Evolutionary conservation across 2,797 vertebrate species (phyloP).

Genomic region (Coluber constrictor): DNA sequence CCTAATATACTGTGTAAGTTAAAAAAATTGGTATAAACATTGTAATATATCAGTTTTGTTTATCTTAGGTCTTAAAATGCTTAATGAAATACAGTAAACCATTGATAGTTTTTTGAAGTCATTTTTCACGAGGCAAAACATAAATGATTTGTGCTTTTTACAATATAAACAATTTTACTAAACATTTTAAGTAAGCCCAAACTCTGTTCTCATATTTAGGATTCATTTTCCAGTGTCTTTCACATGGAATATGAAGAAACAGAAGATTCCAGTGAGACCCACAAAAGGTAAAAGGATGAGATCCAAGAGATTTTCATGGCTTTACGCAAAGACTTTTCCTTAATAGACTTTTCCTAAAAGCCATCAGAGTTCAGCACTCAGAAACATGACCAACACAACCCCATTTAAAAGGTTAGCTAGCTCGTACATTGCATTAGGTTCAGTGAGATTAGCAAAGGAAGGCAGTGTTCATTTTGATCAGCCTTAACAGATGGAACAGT

Average conservation of each 20-base stretch:
- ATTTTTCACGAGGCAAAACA: not conserved
- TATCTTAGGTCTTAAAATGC: not conserved
- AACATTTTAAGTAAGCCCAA: slow-evolving; percentile 14
- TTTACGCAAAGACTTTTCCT: not conserved
- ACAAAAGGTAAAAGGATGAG: slow-evolving; percentile 80
- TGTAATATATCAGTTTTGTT: not conserved
- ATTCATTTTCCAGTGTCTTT: slow-evolving; percentile 94
- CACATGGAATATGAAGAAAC: slow-evolving; percentile 92
- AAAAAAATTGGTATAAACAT: not conserved
- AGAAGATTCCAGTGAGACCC: slow-evolving; percentile 69
- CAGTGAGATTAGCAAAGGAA: not conserved
- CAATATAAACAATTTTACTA: not conserved
- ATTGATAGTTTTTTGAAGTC: not conserved
- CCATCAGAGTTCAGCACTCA: not conserved
- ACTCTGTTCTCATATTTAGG: slow-evolving; percentile 72
- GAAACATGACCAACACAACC: not conserved
- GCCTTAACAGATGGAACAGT: not conserved
- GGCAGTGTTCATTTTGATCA: not conserved
- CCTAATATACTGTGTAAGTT: not conserved
- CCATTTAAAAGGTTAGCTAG: not conserved
- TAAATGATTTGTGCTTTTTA: not conserved
- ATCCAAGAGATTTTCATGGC: not conserved
- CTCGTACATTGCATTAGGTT: not conserved
- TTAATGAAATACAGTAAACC: not conserved
- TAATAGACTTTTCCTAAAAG: too few species aligned